These are phyloP conservation scores for Drepana arcuata DNA, from an alignment of 1,140 invertebrate genomes.

Conservation along the genomic window DNA sequence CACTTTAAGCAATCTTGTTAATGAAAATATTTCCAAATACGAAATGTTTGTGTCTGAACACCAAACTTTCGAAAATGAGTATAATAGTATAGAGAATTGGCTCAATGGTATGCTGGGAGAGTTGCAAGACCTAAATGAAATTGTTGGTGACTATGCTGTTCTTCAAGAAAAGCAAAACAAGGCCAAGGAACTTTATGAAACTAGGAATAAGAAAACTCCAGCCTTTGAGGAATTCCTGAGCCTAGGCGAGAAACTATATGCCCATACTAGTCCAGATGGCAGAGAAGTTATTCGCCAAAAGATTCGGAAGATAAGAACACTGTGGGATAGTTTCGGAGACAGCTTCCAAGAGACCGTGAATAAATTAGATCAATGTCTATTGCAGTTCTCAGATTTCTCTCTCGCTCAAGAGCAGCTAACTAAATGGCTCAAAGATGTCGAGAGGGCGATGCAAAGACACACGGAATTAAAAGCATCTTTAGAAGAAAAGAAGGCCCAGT, in stretches of 20 bases:
- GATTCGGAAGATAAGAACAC: constrained; percentile 83
- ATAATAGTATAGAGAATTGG: constrained; percentile 83
- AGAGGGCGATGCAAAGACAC: constrained; percentile 91
- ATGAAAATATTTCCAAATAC: constrained; percentile 85
- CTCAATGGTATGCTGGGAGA: constrained; percentile 80
- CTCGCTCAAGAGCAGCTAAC: constrained; percentile 91
- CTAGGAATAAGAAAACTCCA: constrained; percentile 84
- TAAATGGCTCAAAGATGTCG: constrained; percentile 93
- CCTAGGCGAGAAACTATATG: constrained; percentile 92
- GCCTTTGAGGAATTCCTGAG: constrained; percentile 90
- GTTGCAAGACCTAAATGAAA: constrained; percentile 84
- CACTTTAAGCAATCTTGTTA: constrained; percentile 85
- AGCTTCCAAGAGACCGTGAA: constrained; percentile 83
- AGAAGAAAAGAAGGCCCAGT: constrained; percentile 94
- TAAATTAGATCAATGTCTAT: constrained; percentile 89
- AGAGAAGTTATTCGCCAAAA: constrained; percentile 93
- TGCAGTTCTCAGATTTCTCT: constrained; percentile 91
- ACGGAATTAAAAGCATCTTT: constrained; percentile 91
- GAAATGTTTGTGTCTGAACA: constrained; percentile 91
- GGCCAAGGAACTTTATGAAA: constrained; percentile 86
- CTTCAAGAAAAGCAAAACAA: constrained; percentile 89
- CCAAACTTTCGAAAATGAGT: constrained; percentile 83
- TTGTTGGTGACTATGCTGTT: constrained; percentile 88
- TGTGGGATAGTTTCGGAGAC: constrained; percentile 92
- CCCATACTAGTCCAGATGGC: constrained; percentile 94